A percentile compares a stretch with the other conserved stretches of the same genome.
phyloP scores from a whole-genome alignment of 2,797 vertebrate species.

The Phoeniculus purpureus region DNA sequence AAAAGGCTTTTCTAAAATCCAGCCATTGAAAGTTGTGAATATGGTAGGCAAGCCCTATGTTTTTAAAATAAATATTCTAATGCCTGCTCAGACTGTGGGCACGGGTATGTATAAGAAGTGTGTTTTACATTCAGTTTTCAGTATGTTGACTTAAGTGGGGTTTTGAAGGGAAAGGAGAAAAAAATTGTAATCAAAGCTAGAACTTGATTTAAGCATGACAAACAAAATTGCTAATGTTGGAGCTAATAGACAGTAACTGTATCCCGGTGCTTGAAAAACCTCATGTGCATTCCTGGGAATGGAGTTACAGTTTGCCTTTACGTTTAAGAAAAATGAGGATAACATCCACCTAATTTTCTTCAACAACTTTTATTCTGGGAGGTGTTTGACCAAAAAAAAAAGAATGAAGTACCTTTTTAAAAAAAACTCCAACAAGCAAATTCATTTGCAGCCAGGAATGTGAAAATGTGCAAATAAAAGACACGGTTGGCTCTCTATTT shows the following conservation, averaged over 20 bases:
- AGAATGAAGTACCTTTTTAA: not conserved
- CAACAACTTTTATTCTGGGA: not conserved
- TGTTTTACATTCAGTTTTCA: slow-evolving; percentile 18
- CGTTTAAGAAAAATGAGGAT: not conserved
- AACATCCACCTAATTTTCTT: not conserved
- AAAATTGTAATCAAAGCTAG: slow-evolving; percentile 49
- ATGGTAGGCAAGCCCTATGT: slow-evolving; percentile 40
- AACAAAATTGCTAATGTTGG: slow-evolving; percentile 16
- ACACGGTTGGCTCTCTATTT: not conserved
- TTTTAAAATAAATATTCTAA: slow-evolving; percentile 72
- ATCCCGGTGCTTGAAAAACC: slow-evolving; percentile 25
- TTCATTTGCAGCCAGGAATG: not conserved
- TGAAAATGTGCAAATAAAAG: not conserved
- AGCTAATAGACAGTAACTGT: not conserved
- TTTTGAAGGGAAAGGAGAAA: not conserved
- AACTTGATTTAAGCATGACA: slow-evolving; percentile 7
- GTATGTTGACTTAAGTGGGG: not conserved
- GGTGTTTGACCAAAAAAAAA: not conserved
- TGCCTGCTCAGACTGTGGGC: slow-evolving; percentile 35
- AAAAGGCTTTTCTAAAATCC: slow-evolving; percentile 52
- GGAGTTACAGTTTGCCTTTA: not conserved
- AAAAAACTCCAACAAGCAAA: not conserved
- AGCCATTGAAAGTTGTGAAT: slow-evolving; percentile 44
- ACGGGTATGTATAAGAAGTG: not conserved
- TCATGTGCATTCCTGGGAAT: not conserved